These are phyloP conservation scores for Ophion obscuratus DNA, from an alignment of 2,888 invertebrate species.

Conservation along the genomic window DNA sequence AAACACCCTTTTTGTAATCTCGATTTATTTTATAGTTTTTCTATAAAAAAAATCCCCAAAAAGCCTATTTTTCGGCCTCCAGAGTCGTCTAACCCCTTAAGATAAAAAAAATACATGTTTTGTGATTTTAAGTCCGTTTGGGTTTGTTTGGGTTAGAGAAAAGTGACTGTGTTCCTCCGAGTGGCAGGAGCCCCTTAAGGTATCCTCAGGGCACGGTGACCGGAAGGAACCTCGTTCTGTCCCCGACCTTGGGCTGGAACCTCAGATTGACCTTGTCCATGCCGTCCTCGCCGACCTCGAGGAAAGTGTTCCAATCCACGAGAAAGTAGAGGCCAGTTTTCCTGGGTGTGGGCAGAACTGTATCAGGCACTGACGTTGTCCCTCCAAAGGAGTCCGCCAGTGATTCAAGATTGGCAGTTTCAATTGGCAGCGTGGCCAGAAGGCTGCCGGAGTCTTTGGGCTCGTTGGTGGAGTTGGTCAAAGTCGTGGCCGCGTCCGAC, in stretches of 20 bases:
- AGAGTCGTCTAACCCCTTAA: no score
- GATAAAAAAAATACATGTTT: background rate
- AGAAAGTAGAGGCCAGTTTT: conserved; percentile 93
- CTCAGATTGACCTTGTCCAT: conserved; percentile 91
- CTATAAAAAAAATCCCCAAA: no score
- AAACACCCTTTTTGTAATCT: no score
- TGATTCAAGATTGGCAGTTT: conserved; percentile 85
- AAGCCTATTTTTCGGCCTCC: no score
- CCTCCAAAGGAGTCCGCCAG: conserved; percentile 92
- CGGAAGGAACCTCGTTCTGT: conserved; percentile 91
- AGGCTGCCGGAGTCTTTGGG: conserved; percentile 24
- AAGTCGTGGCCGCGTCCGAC: conserved; percentile 40
- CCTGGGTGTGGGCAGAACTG: conserved; percentile 88
- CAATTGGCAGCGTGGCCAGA: conserved; percentile 30
- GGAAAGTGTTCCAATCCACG: conserved; percentile 94
- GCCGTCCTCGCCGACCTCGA: conserved; percentile 92
- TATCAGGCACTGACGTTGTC: conserved; percentile 86
- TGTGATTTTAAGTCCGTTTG: background rate
- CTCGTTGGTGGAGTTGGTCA: conserved; percentile 8
- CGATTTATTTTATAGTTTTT: no score
- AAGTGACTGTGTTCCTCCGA: background rate
- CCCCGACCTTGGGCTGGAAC: conserved; percentile 92
- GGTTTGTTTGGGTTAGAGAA: background rate
- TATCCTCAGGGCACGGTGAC: conserved; percentile 88
- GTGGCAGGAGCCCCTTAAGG: background rate